Percentiles rank a stretch among this genome's conserved stretches.
phyloP scores from a whole-genome alignment of 2,888 invertebrate genomes.

The Ceratothoa steindachneri region DNA sequence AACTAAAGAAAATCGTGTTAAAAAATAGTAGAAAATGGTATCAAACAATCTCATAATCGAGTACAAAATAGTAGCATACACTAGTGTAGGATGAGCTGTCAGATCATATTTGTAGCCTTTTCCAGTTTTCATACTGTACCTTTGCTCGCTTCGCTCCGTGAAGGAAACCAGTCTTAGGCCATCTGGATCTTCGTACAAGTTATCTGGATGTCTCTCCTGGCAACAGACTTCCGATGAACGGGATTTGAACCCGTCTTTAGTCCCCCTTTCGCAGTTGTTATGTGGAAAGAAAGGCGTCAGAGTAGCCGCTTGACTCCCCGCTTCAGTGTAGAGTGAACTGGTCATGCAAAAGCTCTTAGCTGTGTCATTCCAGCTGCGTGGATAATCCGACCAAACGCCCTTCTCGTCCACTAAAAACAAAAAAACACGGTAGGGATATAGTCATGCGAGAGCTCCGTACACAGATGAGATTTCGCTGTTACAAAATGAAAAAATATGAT shows the following conservation, averaged over 20 bases:
- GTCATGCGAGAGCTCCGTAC: too few species aligned
- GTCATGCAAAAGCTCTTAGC: constrained; percentile 22
- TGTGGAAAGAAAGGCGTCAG: constrained; percentile 23
- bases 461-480: too few species aligned
- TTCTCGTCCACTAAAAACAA: constrained; percentile 1
- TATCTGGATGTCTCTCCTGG: not conserved
- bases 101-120: too few species aligned
- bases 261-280: too few species aligned
- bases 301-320: constrained; percentile 31
- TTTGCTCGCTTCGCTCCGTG: constrained; percentile 23
- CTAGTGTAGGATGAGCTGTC: not conserved
- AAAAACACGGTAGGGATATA: too few species aligned
- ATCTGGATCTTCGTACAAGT: constrained; percentile 43
- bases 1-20: too few species aligned
- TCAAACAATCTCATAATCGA: too few species aligned
- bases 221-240: not conserved
- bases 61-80: not conserved
- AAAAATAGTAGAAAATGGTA: too few species aligned
- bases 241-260: too few species aligned
- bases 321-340: constrained; percentile 28
- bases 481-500: too few species aligned
- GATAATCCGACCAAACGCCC: not conserved
- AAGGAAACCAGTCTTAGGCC: constrained; percentile 40
- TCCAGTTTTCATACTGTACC: too few species aligned
- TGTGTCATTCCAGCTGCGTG: not conserved